A percentile compares a stretch with the other conserved stretches of the same genome.
These are phyloP conservation scores for Labeo rohita DNA, from an alignment of 2,113 vertebrate genomes.

Conservation along the genomic window DNA sequence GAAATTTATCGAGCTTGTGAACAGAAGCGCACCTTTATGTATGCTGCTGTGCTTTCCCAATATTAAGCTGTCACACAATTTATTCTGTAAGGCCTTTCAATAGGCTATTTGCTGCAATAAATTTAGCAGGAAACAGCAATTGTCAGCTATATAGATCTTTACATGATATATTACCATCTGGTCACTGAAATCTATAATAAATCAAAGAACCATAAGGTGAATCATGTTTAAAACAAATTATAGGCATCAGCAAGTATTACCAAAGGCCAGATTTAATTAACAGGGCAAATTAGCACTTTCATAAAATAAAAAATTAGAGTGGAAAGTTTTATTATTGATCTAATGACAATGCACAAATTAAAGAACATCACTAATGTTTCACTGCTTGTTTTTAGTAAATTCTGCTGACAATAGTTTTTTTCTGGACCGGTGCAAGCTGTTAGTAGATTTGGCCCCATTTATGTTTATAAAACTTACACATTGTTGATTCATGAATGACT, in stretches of 20 bases:
- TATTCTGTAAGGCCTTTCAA: not conserved
- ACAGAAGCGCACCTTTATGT: not conserved
- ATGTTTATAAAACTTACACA: not conserved
- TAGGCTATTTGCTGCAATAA: not conserved
- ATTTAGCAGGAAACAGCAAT: not conserved
- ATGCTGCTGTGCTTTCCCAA: not conserved
- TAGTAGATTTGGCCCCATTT: not conserved
- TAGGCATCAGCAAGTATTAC: not conserved
- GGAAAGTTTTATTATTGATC: not conserved
- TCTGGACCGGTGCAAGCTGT: not conserved
- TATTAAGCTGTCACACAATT: conserved; percentile 1
- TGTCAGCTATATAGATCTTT: conserved; percentile 9
- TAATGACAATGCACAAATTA: not conserved
- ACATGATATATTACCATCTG: not conserved
- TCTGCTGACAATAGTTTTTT: no score
- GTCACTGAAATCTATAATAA: not conserved
- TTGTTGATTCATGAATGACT: conserved; percentile 2
- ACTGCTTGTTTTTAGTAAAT: no score
- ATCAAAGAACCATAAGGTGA: not conserved
- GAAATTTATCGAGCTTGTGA: conserved; percentile 23
- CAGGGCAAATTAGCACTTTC: not conserved
- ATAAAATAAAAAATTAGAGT: not conserved
- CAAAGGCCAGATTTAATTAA: not conserved
- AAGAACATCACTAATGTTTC: not conserved
- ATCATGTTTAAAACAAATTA: not conserved